Evolutionary conservation across 2,888 invertebrate genomes (phyloP), one percentile per base, ranked within the genome.

Genomic region (Parascotia fuliginaria): DNA sequence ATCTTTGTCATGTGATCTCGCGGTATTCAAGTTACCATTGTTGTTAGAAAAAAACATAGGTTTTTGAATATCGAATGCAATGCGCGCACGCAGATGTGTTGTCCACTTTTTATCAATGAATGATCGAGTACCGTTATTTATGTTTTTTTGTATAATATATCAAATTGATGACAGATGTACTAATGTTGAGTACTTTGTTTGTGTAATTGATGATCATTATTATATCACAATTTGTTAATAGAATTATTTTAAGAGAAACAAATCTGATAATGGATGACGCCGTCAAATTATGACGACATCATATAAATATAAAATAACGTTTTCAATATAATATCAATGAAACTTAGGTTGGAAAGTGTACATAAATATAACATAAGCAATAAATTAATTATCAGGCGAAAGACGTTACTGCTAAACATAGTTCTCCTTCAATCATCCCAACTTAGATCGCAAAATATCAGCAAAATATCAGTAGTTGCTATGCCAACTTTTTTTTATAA

Each of bases 41-140:
- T 85, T 71, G 64, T 71, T 56, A 59, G 32, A 37, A 62, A 65
- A 75, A 82, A 80, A 81, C 77, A 79, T 33, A 77, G 72, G 75
- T 80, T 83, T 86, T 85, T 84, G 81, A 85, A 85, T 84, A 84
- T 83, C 76, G 81, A 79, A 79, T 70, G 73, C 73, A 65, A 66
- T 64, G 79, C 77, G 73, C 71, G 61, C 71, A 78, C 82, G 89
- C 89, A 89, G 88, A 85, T 89, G 89, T 79, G 82, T 79, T 82
- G 81, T 81, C 81, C 83, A 77, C 81, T 88, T 90, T 77, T 91
- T 89, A 73, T 84, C 80, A 83, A 84, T 82, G 83, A 80, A 83
- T 79, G 73, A 77, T 74, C 66, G 72, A 70, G 60, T 81, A 76
- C 85, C 85, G 88, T 85, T 88, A 86, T 76, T 73, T 65, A 50